Conservation (phyloP, 2,797 vertebrate genomes). For the Syngnathus acus region DNA sequence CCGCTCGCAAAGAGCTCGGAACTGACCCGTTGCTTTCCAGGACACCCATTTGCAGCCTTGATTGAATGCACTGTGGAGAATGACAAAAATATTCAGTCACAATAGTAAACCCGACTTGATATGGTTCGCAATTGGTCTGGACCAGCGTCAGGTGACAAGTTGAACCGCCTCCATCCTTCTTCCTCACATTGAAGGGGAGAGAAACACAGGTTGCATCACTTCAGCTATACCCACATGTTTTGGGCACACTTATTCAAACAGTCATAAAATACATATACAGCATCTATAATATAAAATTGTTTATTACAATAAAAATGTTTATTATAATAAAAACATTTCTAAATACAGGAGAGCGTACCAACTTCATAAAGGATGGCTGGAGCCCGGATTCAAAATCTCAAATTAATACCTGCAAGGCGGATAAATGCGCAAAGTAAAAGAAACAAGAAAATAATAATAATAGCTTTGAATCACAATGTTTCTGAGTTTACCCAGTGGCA, state of each 20-base stretch:
- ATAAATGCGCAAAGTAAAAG: background rate
- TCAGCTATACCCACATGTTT: too few relatives aligned
- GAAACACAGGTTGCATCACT: background rate
- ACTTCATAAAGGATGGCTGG: background rate
- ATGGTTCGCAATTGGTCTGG: slow-evolving; percentile 8
- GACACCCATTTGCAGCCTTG: slow-evolving; percentile 46
- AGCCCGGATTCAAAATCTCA: background rate
- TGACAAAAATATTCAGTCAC: background rate
- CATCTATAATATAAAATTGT: too few relatives aligned
- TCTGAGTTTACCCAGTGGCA: background rate
- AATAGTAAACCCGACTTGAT: background rate
- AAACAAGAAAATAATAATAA: background rate
- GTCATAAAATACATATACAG: too few relatives aligned
- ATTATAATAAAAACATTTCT: too few relatives aligned
- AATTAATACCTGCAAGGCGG: background rate
- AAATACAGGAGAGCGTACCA: too few relatives aligned
- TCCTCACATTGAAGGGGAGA: too few relatives aligned
- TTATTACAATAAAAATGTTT: too few relatives aligned
- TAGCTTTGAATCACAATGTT: background rate
- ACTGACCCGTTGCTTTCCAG: slow-evolving; percentile 25
- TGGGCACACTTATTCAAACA: too few relatives aligned
- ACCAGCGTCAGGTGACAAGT: too few relatives aligned
- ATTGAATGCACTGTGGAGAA: background rate
- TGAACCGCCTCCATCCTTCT: too few relatives aligned
- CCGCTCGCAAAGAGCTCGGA: slow-evolving; percentile 5